Evolutionary conservation across 2,888 invertebrate species (phyloP).

Genomic region (Hedychridium roseum): DNA sequence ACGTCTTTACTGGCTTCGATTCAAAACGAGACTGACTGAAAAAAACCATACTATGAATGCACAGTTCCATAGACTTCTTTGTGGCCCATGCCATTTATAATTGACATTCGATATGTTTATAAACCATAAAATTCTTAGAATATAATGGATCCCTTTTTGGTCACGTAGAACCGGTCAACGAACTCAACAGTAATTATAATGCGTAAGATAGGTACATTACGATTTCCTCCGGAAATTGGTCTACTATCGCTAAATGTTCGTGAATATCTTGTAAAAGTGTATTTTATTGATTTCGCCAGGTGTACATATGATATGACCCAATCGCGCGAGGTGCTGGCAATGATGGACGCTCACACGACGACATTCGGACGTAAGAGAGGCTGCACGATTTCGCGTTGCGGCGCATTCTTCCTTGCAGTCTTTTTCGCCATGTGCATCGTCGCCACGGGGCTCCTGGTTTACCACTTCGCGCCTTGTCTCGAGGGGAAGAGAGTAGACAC

Average conservation of each 20-base stretch:
- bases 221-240: background rate
- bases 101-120: too few species aligned
- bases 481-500: conserved; percentile 60
- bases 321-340: conserved; percentile 65
- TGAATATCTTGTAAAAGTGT: background rate
- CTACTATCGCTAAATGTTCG: background rate
- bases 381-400: conserved; percentile 72
- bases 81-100: too few species aligned
- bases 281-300: conserved; percentile 14
- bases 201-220: background rate
- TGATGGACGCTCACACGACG: conserved; percentile 72
- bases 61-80: too few species aligned
- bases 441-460: conserved; percentile 78
- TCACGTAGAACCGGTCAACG: background rate
- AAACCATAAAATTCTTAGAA: background rate
- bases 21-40: too few species aligned
- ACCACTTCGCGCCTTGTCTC: conserved; percentile 77
- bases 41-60: too few species aligned
- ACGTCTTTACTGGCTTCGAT: too few species aligned
- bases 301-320: conserved; percentile 58
- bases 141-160: background rate
- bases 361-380: conserved; percentile 74
- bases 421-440: conserved; percentile 73
- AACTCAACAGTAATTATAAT: background rate
- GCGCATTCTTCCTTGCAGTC: conserved; percentile 70